Percentiles rank a stretch among this genome's conserved stretches.
These are phyloP conservation scores for Delichon dasypus DNA, from an alignment of 2,797 vertebrate genomes.

Conservation along the genomic window DNA sequence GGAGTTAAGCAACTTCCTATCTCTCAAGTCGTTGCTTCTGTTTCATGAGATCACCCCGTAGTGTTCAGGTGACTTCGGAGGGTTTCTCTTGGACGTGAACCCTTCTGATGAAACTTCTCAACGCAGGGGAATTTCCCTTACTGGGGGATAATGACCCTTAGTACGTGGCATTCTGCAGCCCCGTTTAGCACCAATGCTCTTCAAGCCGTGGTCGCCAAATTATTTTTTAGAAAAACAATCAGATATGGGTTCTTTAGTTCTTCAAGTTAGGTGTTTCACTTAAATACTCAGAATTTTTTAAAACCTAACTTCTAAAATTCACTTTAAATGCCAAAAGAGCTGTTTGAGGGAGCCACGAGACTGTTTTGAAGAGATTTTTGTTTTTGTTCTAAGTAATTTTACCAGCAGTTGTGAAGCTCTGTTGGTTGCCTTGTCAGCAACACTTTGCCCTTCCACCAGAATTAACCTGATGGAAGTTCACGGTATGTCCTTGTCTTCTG, in stretches of 20 bases:
- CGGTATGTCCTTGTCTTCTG: neutral
- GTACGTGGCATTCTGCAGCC: rapidly evolving
- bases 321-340: neutral
- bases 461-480: neutral
- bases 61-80: neutral
- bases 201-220: neutral
- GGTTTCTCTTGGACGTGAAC: neutral
- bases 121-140: neutral
- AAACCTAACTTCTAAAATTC: neutral
- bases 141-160: neutral
- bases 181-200: neutral
- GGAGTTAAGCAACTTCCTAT: neutral
- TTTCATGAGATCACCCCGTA: neutral
- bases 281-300: neutral
- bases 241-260: neutral
- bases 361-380: neutral
- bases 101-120: neutral
- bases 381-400: neutral
- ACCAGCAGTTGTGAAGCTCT: neutral
- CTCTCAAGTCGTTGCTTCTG: neutral
- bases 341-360: neutral
- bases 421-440: neutral
- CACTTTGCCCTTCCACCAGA: neutral
- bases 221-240: neutral
- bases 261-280: neutral